Percentiles rank a stretch among this genome's conserved stretches.
phyloP scores from a whole-genome alignment of 2,888 invertebrate genomes.

The Biston betularia region DNA sequence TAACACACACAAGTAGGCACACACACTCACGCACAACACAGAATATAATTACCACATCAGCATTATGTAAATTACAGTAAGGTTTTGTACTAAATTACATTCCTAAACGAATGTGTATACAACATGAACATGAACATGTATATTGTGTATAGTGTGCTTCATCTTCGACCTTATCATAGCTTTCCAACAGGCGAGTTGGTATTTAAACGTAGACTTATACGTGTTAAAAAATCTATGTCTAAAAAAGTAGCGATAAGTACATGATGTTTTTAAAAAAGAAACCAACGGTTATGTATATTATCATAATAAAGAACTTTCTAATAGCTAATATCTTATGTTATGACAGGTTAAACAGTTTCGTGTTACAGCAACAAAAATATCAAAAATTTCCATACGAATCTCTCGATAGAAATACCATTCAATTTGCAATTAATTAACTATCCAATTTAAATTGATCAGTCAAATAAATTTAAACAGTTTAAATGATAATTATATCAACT shows the following conservation, averaged over 20 bases:
- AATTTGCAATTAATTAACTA: not conserved
- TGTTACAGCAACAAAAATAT: not conserved
- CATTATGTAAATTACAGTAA: no score
- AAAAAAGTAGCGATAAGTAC: no score
- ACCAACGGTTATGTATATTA: not conserved
- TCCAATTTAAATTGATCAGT: not conserved
- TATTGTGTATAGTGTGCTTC: no score
- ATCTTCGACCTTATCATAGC: no score
- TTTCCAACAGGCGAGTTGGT: no score
- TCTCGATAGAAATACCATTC: not conserved
- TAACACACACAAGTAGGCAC: no score
- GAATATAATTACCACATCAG: no score
- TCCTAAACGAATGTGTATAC: no score
- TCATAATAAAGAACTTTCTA: not conserved
- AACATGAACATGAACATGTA: no score
- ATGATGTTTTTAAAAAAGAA: not conserved
- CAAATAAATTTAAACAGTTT: not conserved
- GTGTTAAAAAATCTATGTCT: no score
- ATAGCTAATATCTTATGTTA: not conserved
- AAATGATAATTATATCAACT: conserved; percentile 2
- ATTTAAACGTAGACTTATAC: not conserved
- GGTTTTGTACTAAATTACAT: no score
- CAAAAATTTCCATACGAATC: conserved; percentile 3
- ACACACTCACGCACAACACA: no score
- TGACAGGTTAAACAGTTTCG: not conserved